These are phyloP conservation scores for Schizothorax lantsangensis DNA, from an alignment of 2,797 vertebrate genomes.

Conservation along the genomic window DNA sequence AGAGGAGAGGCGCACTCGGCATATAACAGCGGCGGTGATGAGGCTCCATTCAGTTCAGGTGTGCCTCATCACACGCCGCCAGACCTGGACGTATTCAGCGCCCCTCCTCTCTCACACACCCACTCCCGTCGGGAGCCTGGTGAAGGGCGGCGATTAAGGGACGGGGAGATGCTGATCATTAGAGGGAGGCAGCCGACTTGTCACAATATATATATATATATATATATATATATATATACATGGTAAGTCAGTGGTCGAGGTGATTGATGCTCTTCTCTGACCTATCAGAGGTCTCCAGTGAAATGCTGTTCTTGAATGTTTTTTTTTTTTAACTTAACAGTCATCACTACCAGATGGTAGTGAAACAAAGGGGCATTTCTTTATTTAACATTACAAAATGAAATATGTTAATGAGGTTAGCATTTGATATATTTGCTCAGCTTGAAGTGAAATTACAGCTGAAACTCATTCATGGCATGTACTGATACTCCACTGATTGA, in stretches of 20 bases:
- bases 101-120: too few relatives aligned
- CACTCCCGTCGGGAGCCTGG: too few relatives aligned
- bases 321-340: neutral
- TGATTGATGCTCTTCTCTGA: conserved; percentile 3
- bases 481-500: neutral
- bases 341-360: conserved; percentile 9
- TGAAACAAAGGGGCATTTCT: neutral
- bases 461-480: neutral
- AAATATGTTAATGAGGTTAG: conserved; percentile 15
- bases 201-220: too few relatives aligned
- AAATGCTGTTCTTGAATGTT: conserved; percentile 22
- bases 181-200: too few relatives aligned
- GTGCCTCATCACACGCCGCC: too few relatives aligned
- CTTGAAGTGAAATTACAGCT: neutral
- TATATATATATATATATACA: neutral
- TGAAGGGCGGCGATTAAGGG: too few relatives aligned
- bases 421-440: neutral
- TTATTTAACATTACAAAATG: neutral
- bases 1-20: too few relatives aligned
- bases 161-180: too few relatives aligned
- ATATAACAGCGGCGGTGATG: too few relatives aligned
- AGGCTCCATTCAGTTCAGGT: too few relatives aligned
- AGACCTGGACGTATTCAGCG: too few relatives aligned
- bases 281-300: neutral
- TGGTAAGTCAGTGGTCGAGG: neutral